Evolutionary conservation across 2,888 invertebrate species (phyloP).

Genomic region (Cabera pusaria): DNA sequence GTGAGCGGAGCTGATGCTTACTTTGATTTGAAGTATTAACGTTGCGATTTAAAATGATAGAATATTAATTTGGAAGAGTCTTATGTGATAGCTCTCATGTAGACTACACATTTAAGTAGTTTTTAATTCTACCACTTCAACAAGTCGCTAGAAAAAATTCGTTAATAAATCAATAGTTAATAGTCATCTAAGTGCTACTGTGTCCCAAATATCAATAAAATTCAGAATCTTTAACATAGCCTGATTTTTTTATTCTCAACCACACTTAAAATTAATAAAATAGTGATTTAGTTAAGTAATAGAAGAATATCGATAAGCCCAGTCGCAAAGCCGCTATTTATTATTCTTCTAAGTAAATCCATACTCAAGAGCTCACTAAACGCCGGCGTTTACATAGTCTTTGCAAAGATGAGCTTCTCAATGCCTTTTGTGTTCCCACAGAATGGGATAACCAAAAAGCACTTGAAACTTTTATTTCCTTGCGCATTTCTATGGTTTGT

Average conservation of each 20-base stretch:
- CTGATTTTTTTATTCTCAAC: too few relatives aligned
- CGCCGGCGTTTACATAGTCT: constrained; percentile 71
- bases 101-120: too few relatives aligned
- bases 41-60: constrained; percentile 44
- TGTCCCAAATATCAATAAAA: too few relatives aligned
- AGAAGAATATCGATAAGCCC: too few relatives aligned
- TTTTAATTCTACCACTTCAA: too few relatives aligned
- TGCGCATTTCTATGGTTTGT: constrained; percentile 51
- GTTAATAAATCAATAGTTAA: too few relatives aligned
- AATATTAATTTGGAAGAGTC: not conserved
- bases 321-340: not conserved
- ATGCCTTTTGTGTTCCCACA: constrained; percentile 57
- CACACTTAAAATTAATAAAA: too few relatives aligned
- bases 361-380: constrained; percentile 26
- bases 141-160: too few relatives aligned
- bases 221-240: too few relatives aligned
- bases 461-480: constrained; percentile 68
- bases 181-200: too few relatives aligned
- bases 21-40: constrained; percentile 45
- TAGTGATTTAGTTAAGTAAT: too few relatives aligned
- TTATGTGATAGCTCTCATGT: too few relatives aligned
- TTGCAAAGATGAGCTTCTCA: constrained; percentile 45
- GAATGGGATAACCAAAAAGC: constrained; percentile 66
- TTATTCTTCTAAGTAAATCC: constrained; percentile 21
- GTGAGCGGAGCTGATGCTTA: constrained; percentile 40